These are phyloP conservation scores for Mormyrus hasselquistii DNA, from an alignment of 2,797 vertebrate genomes.

Conservation along the genomic window DNA sequence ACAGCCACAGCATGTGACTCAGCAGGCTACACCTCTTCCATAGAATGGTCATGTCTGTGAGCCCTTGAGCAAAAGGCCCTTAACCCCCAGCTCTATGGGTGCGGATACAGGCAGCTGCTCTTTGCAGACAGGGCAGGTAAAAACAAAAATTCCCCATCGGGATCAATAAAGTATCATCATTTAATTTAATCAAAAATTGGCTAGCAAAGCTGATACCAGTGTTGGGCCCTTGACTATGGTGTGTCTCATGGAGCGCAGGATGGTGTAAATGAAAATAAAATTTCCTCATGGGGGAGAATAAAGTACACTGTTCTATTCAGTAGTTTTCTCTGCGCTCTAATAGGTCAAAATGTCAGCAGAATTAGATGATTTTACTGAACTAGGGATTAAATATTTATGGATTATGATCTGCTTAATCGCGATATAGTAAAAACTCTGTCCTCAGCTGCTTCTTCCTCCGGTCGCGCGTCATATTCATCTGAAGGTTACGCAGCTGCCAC, in stretches of 20 bases:
- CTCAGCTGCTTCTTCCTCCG: neutral
- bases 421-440: neutral
- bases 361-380: neutral
- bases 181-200: neutral
- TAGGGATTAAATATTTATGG: conserved; percentile 5
- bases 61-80: neutral
- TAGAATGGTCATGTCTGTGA: neutral
- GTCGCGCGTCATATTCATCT: neutral
- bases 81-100: neutral
- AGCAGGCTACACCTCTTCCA: neutral
- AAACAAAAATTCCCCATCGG: neutral
- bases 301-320: neutral
- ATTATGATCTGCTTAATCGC: neutral
- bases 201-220: neutral
- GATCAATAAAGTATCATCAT: neutral
- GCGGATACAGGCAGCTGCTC: neutral
- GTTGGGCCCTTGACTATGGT: neutral
- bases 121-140: neutral
- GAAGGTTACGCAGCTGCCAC: neutral
- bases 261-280: neutral
- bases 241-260: neutral
- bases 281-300: neutral
- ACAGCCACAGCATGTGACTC: neutral
- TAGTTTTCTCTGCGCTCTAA: neutral
- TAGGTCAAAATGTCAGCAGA: neutral